Evolutionary conservation across 2,797 vertebrate genomes (phyloP).

Genomic region (Pelobates cultripes): DNA sequence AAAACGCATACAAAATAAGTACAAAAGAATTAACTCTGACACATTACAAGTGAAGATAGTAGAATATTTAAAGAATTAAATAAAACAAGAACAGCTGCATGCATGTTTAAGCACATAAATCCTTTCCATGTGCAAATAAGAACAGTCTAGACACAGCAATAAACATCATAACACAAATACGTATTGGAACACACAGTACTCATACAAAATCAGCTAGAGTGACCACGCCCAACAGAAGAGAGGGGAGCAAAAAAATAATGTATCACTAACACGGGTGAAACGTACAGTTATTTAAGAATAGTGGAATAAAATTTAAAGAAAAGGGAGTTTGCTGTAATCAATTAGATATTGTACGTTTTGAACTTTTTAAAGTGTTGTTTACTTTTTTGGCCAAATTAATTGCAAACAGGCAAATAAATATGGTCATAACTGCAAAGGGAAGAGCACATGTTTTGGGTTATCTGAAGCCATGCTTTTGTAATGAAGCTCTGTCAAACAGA

Average conservation of each 20-base stretch:
- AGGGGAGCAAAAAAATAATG: background rate
- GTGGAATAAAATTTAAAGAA: background rate
- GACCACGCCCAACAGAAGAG: background rate
- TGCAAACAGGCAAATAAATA: background rate
- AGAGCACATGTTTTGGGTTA: background rate
- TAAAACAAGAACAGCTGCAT: conserved; percentile 66
- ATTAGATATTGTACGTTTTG: background rate
- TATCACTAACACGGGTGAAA: no score
- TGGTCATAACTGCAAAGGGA: background rate
- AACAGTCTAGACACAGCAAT: conserved; percentile 64
- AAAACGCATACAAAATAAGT: conserved; percentile 64
- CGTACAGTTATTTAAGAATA: no score
- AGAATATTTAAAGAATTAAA: conserved; percentile 60
- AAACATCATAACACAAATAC: conserved; percentile 56
- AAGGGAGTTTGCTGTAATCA: background rate
- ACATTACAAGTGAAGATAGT: conserved; percentile 50
- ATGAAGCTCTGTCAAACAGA: conserved; percentile 3
- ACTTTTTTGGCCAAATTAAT: background rate
- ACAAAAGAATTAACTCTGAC: conserved; percentile 66
- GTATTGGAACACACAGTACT: conserved; percentile 18
- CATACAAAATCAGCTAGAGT: background rate
- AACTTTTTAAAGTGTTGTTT: background rate
- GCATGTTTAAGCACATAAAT: conserved; percentile 59
- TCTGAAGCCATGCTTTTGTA: conserved; percentile 18
- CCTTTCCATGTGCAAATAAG: conserved; percentile 61